Evolutionary conservation across 2,888 invertebrate species (phyloP).

Genomic region (Boloria selene): DNA sequence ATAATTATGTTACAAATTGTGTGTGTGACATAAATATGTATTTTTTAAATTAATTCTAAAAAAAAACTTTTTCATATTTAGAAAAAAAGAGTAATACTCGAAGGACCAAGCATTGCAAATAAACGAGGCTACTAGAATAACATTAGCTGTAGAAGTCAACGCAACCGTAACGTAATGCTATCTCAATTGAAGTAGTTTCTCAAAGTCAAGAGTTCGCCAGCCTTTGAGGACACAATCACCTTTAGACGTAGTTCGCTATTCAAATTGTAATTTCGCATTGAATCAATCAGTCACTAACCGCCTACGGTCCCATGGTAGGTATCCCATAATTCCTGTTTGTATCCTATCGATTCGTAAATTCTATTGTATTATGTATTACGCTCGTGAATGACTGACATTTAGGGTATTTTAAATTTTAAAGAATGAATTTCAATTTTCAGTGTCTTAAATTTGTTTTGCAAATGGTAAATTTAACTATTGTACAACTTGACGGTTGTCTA

Average conservation of each 20-base stretch:
- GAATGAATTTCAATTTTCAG: too few relatives aligned
- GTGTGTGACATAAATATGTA: too few relatives aligned
- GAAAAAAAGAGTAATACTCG: background rate
- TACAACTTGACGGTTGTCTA: too few relatives aligned
- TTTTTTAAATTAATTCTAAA: too few relatives aligned
- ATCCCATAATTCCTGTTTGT: constrained; percentile 7
- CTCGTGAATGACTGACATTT: too few relatives aligned
- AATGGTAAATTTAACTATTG: too few relatives aligned
- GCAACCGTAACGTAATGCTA: constrained; percentile 13
- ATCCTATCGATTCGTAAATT: background rate
- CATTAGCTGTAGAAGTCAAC: constrained; percentile 7
- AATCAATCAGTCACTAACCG: constrained; percentile 6
- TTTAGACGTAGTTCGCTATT: background rate
- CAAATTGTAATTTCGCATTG: background rate
- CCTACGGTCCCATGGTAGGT: background rate
- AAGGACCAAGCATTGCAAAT: background rate
- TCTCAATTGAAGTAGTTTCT: constrained; percentile 44
- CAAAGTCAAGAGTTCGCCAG: constrained; percentile 57
- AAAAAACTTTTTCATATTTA: too few relatives aligned
- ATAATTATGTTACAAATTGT: too few relatives aligned
- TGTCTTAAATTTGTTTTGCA: too few relatives aligned
- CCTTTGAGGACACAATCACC: constrained; percentile 23
- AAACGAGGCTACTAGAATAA: background rate
- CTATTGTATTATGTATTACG: too few relatives aligned
- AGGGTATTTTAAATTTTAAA: too few relatives aligned